Base-by-base conservation (phyloP, 2,113 vertebrate genomes). In the Hyla sarda region DNA sequence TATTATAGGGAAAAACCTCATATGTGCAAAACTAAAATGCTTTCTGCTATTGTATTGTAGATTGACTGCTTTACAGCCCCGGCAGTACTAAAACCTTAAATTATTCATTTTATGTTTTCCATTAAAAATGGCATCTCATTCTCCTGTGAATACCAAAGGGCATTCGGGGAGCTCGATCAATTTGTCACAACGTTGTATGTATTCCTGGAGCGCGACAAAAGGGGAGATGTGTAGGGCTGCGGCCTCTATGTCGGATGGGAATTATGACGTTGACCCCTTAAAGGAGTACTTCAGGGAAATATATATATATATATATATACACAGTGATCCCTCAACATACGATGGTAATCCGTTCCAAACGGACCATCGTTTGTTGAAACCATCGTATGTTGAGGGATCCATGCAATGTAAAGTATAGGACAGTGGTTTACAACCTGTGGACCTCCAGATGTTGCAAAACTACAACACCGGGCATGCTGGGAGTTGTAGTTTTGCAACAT, bases 31-130 rank as follows among this genome's bases (percentile, higher is more conserved):
- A 34, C 41, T 19, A 34, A 17, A 77, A 78, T 58, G 19, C 30
- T 78, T 34, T 34, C 76, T 34, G 17, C 28, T 17, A 34, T 17
- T 50, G 25, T 10, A 13, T 37, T 79, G 16, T 25, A 58, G 73
- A 76, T 48, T 52, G 45, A 76, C 73, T 76, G 47, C n/a, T 80
- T 80, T 80, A 60, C 48, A 80, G 37, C 23, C 56, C 14, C 14
- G n/a, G 50, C 77, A 62, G 34, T 60, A 23, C 54, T 25, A 30
- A 69, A 34, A n/a, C n/a, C 62, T 50, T 83, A 83, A 83, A 83
- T 83, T 83, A 83, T 83, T 73, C 69, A 82, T 69, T 48, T 69
- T 82, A 74, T 54, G n/a, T 75, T 74, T 60, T 62, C 48, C 28
- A 34, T 84, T 76, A 75, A 47, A 48, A 84, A 75, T 7, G 82